A percentile compares a stretch with the other conserved stretches of the same genome.
Conservation (phyloP, 1,140 invertebrate genomes). For the Dreissena polymorpha region DNA sequence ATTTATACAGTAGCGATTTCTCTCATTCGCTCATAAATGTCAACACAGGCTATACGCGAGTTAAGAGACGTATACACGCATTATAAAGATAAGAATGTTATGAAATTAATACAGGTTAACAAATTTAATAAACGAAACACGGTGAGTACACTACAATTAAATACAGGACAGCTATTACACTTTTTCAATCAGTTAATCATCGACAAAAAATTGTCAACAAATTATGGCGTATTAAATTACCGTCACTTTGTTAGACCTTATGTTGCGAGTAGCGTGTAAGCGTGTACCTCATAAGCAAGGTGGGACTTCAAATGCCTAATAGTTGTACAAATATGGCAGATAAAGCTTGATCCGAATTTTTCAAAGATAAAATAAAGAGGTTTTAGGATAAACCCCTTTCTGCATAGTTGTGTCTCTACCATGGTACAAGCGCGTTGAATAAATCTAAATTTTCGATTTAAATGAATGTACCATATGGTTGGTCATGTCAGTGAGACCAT, state of each 20-base stretch:
- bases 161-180: too few species aligned
- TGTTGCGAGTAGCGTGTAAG: neutral
- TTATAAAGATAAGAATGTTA: too few species aligned
- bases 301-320: slow-evolving; percentile 41
- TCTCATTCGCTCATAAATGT: too few species aligned
- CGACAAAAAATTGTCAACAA: slow-evolving; percentile 39
- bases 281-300: slow-evolving; percentile 27
- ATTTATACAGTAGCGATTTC: too few species aligned
- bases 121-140: too few species aligned
- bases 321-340: slow-evolving; percentile 46
- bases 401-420: slow-evolving; percentile 49
- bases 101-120: too few species aligned
- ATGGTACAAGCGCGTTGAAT: neutral
- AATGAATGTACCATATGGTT: too few species aligned
- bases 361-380: slow-evolving; percentile 32
- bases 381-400: slow-evolving; percentile 42
- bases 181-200: slow-evolving; percentile 16
- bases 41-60: too few species aligned
- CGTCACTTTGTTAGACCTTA: slow-evolving; percentile 19
- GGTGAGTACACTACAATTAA: too few species aligned
- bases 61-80: too few species aligned
- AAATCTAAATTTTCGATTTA: too few species aligned
- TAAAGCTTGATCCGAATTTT: slow-evolving; percentile 15
- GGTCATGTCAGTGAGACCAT: too few species aligned
- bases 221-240: slow-evolving; percentile 43